Conservation (phyloP, 2,797 vertebrate genomes). For the Pangasius mekongensis region DNA sequence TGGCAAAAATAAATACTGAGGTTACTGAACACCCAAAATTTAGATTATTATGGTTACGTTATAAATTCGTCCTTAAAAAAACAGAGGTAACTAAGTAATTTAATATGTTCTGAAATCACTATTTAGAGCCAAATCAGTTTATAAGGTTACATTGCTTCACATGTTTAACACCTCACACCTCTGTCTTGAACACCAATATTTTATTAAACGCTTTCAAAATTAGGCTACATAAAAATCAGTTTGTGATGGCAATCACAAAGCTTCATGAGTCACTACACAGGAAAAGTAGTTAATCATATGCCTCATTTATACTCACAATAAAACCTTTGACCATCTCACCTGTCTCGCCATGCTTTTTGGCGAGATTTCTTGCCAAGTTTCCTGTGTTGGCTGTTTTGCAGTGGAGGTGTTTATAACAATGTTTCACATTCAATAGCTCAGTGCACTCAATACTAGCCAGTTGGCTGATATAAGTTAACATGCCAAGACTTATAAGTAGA, state of each 20-base stretch:
- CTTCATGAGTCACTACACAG: neutral
- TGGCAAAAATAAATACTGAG: too few species aligned
- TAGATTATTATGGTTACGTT: too few species aligned
- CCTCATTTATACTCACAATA: neutral
- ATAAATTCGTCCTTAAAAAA: neutral
- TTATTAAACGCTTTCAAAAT: neutral
- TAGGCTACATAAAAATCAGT: neutral
- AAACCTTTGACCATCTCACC: neutral
- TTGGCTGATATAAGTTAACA: neutral
- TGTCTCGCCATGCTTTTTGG: neutral
- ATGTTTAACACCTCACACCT: neutral
- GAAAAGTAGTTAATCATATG: neutral
- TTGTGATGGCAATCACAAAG: neutral
- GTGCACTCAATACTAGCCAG: neutral
- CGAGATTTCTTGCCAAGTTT: slow-evolving; percentile 11
- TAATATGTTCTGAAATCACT: neutral
- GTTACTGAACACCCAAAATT: neutral
- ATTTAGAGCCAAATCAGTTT: neutral
- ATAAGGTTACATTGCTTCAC: neutral
- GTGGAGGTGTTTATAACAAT: neutral
- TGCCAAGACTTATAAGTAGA: neutral
- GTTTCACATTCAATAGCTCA: neutral
- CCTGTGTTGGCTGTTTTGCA: neutral
- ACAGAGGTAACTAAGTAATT: neutral
- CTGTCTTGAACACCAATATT: neutral